These are phyloP conservation scores for Drosophila nigricruria DNA, from an alignment of 2,888 invertebrate genomes.

Conservation along the genomic window DNA sequence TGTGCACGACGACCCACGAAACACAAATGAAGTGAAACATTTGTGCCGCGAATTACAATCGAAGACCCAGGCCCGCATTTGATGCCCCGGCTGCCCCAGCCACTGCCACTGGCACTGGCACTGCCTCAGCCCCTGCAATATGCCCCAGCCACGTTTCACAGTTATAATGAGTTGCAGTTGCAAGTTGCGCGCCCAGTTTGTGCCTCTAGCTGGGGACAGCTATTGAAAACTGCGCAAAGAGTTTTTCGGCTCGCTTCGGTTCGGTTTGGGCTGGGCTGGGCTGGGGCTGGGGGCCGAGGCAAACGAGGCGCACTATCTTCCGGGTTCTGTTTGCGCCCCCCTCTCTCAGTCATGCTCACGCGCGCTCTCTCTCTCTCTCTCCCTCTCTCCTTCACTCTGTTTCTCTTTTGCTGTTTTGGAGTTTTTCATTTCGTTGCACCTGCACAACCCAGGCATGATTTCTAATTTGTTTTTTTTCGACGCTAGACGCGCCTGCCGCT, in stretches of 20 bases:
- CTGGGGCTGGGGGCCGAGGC: conserved; percentile 22
- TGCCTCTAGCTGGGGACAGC: conserved; percentile 48
- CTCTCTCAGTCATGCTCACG: not conserved
- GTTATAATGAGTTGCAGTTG: conserved; percentile 80
- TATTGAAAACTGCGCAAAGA: conserved; percentile 62
- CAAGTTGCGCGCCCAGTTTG: conserved; percentile 66
- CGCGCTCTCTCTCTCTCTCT: conserved; percentile 2
- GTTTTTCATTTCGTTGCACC: conserved; percentile 66
- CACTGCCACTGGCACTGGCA: not conserved
- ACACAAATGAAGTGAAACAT: conserved; percentile 80
- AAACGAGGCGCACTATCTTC: conserved; percentile 63
- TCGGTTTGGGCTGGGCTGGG: not conserved
- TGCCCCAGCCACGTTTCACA: conserved; percentile 42
- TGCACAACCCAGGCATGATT: conserved; percentile 69
- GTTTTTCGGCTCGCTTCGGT: conserved; percentile 22
- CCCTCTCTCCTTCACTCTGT: not conserved
- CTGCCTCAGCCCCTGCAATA: not conserved
- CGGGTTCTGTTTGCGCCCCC: conserved; percentile 58
- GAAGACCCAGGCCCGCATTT: conserved; percentile 61
- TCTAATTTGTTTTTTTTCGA: conserved; percentile 61
- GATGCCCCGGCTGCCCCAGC: conserved; percentile 8
- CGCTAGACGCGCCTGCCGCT: conserved; percentile 36
- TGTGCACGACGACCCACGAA: conserved; percentile 69
- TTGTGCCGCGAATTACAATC: conserved; percentile 80
- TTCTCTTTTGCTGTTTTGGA: conserved; percentile 34